phyloP scores from a whole-genome alignment of 2,888 invertebrate species.

The Atrina japonica region DNA sequence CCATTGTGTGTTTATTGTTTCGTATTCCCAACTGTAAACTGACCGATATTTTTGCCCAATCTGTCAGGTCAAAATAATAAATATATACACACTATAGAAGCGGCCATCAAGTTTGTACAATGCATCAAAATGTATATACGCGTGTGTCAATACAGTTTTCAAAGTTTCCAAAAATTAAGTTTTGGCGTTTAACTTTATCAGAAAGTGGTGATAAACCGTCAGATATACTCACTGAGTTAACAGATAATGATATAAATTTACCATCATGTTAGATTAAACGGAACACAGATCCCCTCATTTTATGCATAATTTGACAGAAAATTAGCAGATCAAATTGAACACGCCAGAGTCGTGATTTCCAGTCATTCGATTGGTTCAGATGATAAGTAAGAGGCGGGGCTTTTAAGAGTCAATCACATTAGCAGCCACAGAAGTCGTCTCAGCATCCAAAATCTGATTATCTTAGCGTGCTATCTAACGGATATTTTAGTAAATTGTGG shows the following conservation, averaged over 20 bases:
- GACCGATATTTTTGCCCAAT: conserved; percentile 27
- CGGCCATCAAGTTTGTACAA: not conserved
- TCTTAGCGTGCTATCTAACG: too few species aligned
- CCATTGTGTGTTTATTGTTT: conserved; percentile 38
- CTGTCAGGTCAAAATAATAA: conserved; percentile 12
- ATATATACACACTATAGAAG: conserved; percentile 5
- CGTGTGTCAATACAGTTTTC: conserved; percentile 3
- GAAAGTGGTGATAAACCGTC: conserved; percentile 17
- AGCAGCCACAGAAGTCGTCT: too few species aligned
- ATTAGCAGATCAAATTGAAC: conserved; percentile 35
- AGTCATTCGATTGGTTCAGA: too few species aligned
- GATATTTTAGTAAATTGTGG: too few species aligned
- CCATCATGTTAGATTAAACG: conserved; percentile 37
- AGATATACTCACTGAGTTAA: conserved; percentile 26
- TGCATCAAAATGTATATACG: conserved; percentile 11
- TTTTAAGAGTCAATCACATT: too few species aligned
- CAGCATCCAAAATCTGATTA: too few species aligned
- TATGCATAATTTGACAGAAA: conserved; percentile 46
- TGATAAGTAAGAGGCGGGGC: too few species aligned
- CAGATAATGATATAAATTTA: conserved; percentile 31
- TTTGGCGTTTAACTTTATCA: conserved; percentile 21
- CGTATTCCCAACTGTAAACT: conserved; percentile 34
- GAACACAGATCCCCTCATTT: conserved; percentile 35
- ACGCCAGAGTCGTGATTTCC: too few species aligned
- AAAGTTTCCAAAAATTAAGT: not conserved